Evolutionary conservation across 1,140 invertebrate species (phyloP), one percentile per base, ranked within the genome.

Genomic region (Drosophila sechellia): DNA sequence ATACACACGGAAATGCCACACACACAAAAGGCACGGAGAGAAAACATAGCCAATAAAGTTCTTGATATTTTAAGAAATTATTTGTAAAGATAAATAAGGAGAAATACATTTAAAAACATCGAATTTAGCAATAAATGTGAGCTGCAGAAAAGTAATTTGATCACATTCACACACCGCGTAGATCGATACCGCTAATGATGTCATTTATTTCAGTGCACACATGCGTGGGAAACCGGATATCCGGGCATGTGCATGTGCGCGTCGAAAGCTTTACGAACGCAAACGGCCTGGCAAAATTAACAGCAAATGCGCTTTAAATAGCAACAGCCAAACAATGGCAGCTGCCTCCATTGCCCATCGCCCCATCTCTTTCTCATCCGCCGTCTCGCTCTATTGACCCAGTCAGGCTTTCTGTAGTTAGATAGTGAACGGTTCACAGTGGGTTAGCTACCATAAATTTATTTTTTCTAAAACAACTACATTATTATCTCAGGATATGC

Each of bases 251-350:
- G 49, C 76, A 79, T 89, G 78, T 87, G 84, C 75, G 81, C 81
- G 78, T 75, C 46, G 69, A 74, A 61, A 79, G 81, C 80, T 70
- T 83, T 70, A 43, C 64, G 50, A 70, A 70, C 71, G 71, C 76
- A 83, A 84, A 81, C 76, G 78, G 61, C 78, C 54, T 86, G 79
- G 83, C 81, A 81, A 86, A 86, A 87, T 86, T 86, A 86, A 86
- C 83, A 87, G 78, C 75, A 86, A 86, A 83, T 87, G 78, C 79
- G 79, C 83, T 86, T 86, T 86, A 86, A 87, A 87, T 87, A 75
- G 79, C 77, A 86, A 85, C 81, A 84, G 70, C 83, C 75, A 85
- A 75, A 84, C 72, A 76, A 76, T 76, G 63, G 72, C 60, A 56
- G 35, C 42, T 48, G 61, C 53, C 64, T 55, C 58, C 58, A 69